These are phyloP conservation scores for Archocentrus centrarchus DNA, from an alignment of 2,113 vertebrate genomes.

Conservation along the genomic window DNA sequence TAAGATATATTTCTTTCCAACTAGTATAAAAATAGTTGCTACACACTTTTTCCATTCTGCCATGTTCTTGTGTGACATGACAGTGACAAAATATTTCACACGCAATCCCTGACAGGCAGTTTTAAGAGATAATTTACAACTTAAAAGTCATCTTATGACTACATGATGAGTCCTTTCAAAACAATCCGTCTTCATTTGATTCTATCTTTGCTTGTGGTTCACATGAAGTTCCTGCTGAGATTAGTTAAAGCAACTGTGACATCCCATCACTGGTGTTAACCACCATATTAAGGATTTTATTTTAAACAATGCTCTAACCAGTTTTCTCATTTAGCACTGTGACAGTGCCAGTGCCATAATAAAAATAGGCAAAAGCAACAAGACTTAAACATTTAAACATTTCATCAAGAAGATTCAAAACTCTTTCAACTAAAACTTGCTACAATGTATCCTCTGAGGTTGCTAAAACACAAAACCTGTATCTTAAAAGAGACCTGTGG, in stretches of 20 bases:
- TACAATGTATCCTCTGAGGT: background rate
- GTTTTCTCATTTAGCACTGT: background rate
- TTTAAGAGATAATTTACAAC: constrained; percentile 30
- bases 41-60: constrained; percentile 51
- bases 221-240: background rate
- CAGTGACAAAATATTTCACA: constrained; percentile 51
- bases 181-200: constrained; percentile 7
- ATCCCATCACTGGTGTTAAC: background rate
- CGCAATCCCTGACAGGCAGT: constrained; percentile 35
- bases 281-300: background rate
- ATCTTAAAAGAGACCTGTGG: background rate
- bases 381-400: background rate
- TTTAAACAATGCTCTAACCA: background rate
- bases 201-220: background rate
- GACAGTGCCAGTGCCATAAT: background rate
- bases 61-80: constrained; percentile 61
- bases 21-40: constrained; percentile 83
- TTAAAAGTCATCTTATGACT: constrained; percentile 13
- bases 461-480: background rate
- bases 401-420: background rate
- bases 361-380: no score
- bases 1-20: constrained; percentile 52
- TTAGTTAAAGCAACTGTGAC: constrained; percentile 1
- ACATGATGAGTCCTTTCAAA: constrained; percentile 1
- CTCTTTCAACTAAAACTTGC: background rate